Evolutionary conservation across 2,888 invertebrate genomes (phyloP).

Genomic region (Drosophila atroscutellata): DNA sequence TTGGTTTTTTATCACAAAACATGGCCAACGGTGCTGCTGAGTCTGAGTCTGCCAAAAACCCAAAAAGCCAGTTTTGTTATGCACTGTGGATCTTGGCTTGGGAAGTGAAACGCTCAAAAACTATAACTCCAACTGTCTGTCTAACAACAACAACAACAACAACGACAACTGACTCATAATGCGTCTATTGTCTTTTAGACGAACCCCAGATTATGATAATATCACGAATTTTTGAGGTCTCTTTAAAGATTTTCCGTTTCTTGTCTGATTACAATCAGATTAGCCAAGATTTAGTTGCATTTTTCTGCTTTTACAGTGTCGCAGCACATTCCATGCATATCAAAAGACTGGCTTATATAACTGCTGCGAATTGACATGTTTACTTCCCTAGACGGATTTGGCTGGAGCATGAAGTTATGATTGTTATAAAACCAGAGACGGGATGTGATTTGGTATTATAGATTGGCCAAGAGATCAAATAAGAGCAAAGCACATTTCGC

Average conservation of each 20-base stretch:
- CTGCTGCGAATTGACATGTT: not conserved
- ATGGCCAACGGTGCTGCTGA: constrained; percentile 52
- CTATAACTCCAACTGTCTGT: constrained; percentile 34
- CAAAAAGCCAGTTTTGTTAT: constrained; percentile 67
- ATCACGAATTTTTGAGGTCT: constrained; percentile 22
- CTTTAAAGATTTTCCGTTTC: constrained; percentile 17
- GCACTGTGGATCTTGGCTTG: constrained; percentile 64
- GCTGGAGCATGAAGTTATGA: not conserved
- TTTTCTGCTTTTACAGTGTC: not conserved
- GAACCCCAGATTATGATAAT: constrained; percentile 41
- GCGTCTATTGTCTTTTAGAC: constrained; percentile 46
- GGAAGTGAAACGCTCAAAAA: constrained; percentile 24
- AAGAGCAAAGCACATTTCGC: constrained; percentile 2
- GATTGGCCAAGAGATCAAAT: not conserved
- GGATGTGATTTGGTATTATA: not conserved
- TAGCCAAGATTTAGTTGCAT: constrained; percentile 20
- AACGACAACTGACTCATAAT: constrained; percentile 32
- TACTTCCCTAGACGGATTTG: not conserved
- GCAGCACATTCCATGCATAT: not conserved
- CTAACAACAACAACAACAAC: constrained; percentile 7
- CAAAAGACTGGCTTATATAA: not conserved
- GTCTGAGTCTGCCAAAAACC: constrained; percentile 32
- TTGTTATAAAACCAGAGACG: not conserved
- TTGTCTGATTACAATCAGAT: constrained; percentile 51
- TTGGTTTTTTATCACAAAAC: constrained; percentile 65